phyloP scores from a whole-genome alignment of 2,113 vertebrate species.

The Aix galericulata region DNA sequence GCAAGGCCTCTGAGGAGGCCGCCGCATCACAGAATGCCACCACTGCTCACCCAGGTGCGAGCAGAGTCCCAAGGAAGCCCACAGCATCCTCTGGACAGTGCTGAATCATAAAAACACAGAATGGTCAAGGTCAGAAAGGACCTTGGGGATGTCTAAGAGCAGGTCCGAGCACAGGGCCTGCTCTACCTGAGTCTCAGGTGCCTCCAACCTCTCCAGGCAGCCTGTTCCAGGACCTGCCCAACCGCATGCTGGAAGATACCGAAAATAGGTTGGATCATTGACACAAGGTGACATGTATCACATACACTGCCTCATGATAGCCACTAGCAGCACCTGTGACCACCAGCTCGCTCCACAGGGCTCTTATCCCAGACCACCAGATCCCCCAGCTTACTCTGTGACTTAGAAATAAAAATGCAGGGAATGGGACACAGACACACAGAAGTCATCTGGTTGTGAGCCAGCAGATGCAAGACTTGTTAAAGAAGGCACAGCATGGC shows the following conservation, averaged over 20 bases:
- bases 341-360: background rate
- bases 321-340: background rate
- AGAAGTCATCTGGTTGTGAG: background rate
- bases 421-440: background rate
- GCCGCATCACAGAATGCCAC: background rate
- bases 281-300: background rate
- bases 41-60: rapidly evolving
- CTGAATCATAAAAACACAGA: background rate
- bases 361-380: background rate
- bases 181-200: background rate
- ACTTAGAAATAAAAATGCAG: background rate
- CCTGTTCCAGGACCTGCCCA: background rate
- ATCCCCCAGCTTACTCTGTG: background rate
- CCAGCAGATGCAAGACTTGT: background rate
- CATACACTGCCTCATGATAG: background rate
- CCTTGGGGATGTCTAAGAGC: background rate
- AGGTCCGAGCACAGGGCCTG: background rate
- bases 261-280: background rate
- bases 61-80: background rate
- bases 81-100: background rate
- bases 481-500: background rate
- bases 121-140: background rate
- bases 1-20: background rate
- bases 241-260: background rate
- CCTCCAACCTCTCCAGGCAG: background rate